phyloP scores from a whole-genome alignment of 2,888 invertebrate species.

The Conchocele bisecta region DNA sequence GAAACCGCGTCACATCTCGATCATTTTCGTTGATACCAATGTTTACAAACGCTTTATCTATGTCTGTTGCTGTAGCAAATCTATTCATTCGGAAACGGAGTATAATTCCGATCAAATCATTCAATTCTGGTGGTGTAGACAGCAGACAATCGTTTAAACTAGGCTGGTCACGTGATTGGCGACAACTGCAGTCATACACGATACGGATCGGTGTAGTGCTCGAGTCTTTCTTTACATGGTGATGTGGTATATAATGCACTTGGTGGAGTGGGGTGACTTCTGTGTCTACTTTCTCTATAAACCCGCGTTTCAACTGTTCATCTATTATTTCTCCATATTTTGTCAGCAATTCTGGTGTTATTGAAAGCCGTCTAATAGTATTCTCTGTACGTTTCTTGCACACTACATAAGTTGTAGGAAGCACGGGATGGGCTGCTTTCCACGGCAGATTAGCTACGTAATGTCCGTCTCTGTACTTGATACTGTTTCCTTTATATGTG shows the following conservation, averaged over 20 bases:
- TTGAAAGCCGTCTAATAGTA: slow-evolving; percentile 9
- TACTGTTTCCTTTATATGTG: too few species aligned
- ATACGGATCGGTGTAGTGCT: slow-evolving; percentile 38
- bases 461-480: slow-evolving; percentile 8
- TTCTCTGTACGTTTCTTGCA: slow-evolving; percentile 11
- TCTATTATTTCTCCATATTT: slow-evolving; percentile 30
- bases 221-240: slow-evolving; percentile 38
- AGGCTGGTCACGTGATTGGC: slow-evolving; percentile 9
- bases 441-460: slow-evolving; percentile 33
- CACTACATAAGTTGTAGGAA: slow-evolving; percentile 19
- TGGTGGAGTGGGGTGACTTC: not conserved
- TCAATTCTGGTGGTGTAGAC: slow-evolving; percentile 27
- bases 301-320: slow-evolving; percentile 18
- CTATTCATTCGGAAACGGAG: slow-evolving; percentile 27
- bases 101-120: slow-evolving; percentile 31
- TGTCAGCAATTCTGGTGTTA: slow-evolving; percentile 9
- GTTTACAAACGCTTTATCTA: slow-evolving; percentile 44
- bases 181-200: slow-evolving; percentile 40
- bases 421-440: slow-evolving; percentile 1
- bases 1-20: slow-evolving; percentile 36
- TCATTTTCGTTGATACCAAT: slow-evolving; percentile 20
- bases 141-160: slow-evolving; percentile 39
- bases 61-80: slow-evolving; percentile 31
- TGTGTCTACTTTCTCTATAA: slow-evolving; percentile 14
- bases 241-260: slow-evolving; percentile 41